Conservation (phyloP, 2,113 vertebrate genomes). For the Paradoxurus hermaphroditus region DNA sequence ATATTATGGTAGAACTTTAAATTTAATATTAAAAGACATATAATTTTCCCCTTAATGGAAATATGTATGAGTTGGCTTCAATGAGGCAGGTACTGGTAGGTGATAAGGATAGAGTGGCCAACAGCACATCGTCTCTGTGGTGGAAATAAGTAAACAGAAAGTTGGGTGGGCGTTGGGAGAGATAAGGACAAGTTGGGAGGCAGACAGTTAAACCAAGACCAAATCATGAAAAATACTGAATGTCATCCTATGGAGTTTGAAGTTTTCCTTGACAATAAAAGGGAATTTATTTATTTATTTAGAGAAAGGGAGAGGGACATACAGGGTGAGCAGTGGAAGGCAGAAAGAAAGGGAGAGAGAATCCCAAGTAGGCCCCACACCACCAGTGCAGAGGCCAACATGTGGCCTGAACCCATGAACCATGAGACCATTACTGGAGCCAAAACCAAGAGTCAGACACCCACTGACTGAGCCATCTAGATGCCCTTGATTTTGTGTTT, state of each 20-base stretch:
- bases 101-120: background rate
- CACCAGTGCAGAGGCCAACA: too few species aligned
- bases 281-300: too few species aligned
- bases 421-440: too few species aligned
- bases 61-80: background rate
- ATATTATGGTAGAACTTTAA: background rate
- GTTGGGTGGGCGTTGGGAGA: background rate
- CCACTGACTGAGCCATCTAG: too few species aligned
- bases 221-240: background rate
- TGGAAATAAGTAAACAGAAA: background rate
- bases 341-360: too few species aligned
- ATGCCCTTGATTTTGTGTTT: accelerated
- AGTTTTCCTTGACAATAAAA: background rate
- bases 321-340: too few species aligned
- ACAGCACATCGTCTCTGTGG: background rate
- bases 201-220: background rate
- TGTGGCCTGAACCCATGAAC: too few species aligned
- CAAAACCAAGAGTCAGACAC: too few species aligned
- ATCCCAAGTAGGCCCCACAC: too few species aligned
- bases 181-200: background rate
- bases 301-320: too few species aligned
- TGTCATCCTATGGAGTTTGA: background rate
- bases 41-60: background rate
- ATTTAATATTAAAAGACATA: background rate
- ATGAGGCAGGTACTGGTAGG: background rate